Percentiles rank a stretch among this genome's conserved stretches.
These are phyloP conservation scores for Centroberyx gerrardi DNA, from an alignment of 2,797 vertebrate species.

Conservation along the genomic window DNA sequence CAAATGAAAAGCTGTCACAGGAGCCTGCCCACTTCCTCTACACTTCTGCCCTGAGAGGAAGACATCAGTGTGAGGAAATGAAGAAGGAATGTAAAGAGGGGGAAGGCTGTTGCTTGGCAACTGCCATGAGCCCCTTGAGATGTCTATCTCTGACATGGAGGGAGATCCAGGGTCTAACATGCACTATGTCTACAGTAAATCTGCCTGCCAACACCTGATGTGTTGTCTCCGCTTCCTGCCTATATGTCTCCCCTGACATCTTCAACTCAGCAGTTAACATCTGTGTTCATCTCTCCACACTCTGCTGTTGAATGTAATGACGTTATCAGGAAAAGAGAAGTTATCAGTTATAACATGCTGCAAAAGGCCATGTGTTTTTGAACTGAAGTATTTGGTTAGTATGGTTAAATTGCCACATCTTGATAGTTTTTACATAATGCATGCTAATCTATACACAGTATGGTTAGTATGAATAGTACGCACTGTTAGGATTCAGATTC, in stretches of 20 bases:
- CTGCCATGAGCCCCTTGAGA: slow-evolving; percentile 78
- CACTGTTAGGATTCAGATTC: background rate
- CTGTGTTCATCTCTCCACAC: background rate
- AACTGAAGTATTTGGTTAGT: slow-evolving; percentile 2
- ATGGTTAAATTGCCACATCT: background rate
- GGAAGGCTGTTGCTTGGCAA: slow-evolving; percentile 85
- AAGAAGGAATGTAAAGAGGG: slow-evolving; percentile 62
- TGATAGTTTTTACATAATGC: background rate
- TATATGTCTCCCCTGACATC: slow-evolving; percentile 27
- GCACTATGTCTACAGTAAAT: slow-evolving; percentile 41
- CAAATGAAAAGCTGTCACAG: slow-evolving; percentile 45
- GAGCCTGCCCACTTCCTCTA: slow-evolving; percentile 50
- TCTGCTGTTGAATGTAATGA: slow-evolving; percentile 10
- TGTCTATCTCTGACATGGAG: slow-evolving; percentile 74
- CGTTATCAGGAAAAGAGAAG: slow-evolving; percentile 15
- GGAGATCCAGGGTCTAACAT: slow-evolving; percentile 64
- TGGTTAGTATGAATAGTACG: background rate
- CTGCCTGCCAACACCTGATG: slow-evolving; percentile 42
- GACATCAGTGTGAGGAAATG: slow-evolving; percentile 68
- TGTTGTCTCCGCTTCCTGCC: slow-evolving; percentile 15
- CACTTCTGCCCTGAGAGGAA: slow-evolving; percentile 53
- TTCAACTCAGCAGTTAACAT: slow-evolving; percentile 9
- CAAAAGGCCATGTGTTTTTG: background rate
- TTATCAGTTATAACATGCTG: slow-evolving; percentile 1
- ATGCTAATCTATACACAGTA: background rate